Base-by-base conservation (phyloP, 2,797 vertebrate species). In the Picus viridis region DNA sequence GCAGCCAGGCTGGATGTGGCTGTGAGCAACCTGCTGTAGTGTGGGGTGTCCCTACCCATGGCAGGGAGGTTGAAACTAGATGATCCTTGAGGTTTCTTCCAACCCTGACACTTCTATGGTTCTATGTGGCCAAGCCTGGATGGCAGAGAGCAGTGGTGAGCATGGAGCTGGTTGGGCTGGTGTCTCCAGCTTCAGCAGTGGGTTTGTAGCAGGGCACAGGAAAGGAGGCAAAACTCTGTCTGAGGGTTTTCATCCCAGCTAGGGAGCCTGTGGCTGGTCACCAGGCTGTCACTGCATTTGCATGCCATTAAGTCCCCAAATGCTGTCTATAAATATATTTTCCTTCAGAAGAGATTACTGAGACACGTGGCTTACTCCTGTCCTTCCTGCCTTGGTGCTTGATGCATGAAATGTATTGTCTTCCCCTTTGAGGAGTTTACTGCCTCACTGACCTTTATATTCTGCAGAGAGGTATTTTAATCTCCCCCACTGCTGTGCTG, bases 401-500 rank as follows among this genome's bases (percentile, higher is more conserved):
- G 83, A 51, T 83, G 94, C 39, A 2, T 92, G 83, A 96, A 97
- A 94, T 67, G 73, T 82, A 90, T 94, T 86, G 89, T 95, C 93
- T 97, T 95, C 89, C 77, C 80, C 92, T 96, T 96, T 96, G 93
- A 97, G 96, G 90, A 64, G 73, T 96, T 97, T 96, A 83, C 94
- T 96, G 96, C 96, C 94, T 98, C 93, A 30, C 90, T 97, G 97
- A 97, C 97, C 97, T 98, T 98, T 97, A 79, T 86, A 91, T 90
- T 88, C 95, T 88, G 93, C 95, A 95, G 95, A 97, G 95, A 96
- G 83, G 22, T 83, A 83, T 96, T 97, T 97, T 97, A 97, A 97
- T 97, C 95, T 92, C 90, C 77, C 93, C 79, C 43, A 58, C 91
- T 73, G 90, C 92, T 92, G 93, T 8, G 80, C 74, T 89, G 90